These are phyloP conservation scores for Sarcophaga variegata DNA, from an alignment of 2,888 invertebrate genomes.

Conservation along the genomic window DNA sequence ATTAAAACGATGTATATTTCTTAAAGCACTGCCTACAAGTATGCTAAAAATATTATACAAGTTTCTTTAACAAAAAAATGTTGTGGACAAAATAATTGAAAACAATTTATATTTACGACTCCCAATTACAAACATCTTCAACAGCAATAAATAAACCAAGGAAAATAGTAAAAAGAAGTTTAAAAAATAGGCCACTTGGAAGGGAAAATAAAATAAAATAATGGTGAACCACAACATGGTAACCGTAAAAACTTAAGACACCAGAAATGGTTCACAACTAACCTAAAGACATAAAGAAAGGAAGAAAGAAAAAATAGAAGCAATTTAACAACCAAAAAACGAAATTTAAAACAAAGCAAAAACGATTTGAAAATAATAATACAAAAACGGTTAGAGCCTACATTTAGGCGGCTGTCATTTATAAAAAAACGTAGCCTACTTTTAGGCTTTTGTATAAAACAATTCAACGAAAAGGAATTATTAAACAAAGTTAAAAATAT, in stretches of 20 bases:
- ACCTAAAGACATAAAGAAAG: neutral
- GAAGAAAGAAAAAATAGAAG: constrained; percentile 16
- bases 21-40: no score
- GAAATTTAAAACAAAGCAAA: constrained; percentile 11
- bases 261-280: neutral
- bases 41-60: no score
- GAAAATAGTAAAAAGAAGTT: constrained; percentile 14
- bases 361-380: constrained; percentile 25
- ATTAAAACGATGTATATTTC: no score
- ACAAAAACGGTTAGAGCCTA: constrained; percentile 19
- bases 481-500: constrained; percentile 8
- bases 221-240: constrained; percentile 32
- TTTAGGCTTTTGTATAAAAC: constrained; percentile 28
- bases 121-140: constrained; percentile 49
- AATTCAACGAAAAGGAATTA: constrained; percentile 37
- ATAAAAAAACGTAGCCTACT: constrained; percentile 30
- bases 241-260: constrained; percentile 1
- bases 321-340: neutral
- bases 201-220: constrained; percentile 21
- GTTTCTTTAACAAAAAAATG: no score
- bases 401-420: constrained; percentile 10
- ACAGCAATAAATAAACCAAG: constrained; percentile 41
- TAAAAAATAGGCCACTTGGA: neutral
- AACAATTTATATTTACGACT: constrained; percentile 59
- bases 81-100: constrained; percentile 16